A percentile compares a stretch with the other conserved stretches of the same genome.
Evolutionary conservation across 2,797 vertebrate species (phyloP).

Genomic region (Rhynchonycteris naso): DNA sequence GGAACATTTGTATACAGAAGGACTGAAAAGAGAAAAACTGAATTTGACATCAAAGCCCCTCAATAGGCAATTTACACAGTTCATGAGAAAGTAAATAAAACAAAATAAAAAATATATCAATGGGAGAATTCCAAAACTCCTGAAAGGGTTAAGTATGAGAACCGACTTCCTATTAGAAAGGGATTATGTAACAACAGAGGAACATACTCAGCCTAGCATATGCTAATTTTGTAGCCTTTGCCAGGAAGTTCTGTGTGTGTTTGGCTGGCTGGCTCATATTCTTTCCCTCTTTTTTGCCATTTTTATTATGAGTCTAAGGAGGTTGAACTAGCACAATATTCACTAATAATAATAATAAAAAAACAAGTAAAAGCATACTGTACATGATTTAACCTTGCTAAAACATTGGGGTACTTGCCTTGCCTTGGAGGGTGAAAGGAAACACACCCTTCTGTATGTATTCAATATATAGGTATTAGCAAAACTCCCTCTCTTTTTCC

Average conservation of each 20-base stretch:
- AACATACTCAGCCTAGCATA: constrained; percentile 80
- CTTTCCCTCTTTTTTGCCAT: constrained; percentile 66
- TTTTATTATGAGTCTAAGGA: constrained; percentile 66
- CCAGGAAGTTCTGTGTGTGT: constrained; percentile 72
- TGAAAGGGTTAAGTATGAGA: constrained; percentile 80
- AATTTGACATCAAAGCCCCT: constrained; percentile 66
- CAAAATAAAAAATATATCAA: constrained; percentile 69
- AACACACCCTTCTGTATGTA: neutral
- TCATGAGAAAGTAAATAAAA: constrained; percentile 59
- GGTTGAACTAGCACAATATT: constrained; percentile 38
- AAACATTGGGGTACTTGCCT: neutral
- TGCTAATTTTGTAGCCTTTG: constrained; percentile 79
- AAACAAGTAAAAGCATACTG: neutral
- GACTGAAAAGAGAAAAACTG: neutral
- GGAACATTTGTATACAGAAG: constrained; percentile 77
- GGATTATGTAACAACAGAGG: constrained; percentile 81
- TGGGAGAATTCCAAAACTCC: constrained; percentile 34
- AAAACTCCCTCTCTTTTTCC: constrained; percentile 22
- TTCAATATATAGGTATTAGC: neutral
- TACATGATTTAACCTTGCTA: constrained; percentile 14
- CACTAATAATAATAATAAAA: constrained; percentile 30
- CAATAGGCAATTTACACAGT: constrained; percentile 56
- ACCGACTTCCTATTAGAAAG: constrained; percentile 76
- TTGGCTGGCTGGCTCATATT: constrained; percentile 77
- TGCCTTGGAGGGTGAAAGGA: neutral